Evolutionary conservation across 2,888 invertebrate species (phyloP).

Genomic region (Volucella inanis): DNA sequence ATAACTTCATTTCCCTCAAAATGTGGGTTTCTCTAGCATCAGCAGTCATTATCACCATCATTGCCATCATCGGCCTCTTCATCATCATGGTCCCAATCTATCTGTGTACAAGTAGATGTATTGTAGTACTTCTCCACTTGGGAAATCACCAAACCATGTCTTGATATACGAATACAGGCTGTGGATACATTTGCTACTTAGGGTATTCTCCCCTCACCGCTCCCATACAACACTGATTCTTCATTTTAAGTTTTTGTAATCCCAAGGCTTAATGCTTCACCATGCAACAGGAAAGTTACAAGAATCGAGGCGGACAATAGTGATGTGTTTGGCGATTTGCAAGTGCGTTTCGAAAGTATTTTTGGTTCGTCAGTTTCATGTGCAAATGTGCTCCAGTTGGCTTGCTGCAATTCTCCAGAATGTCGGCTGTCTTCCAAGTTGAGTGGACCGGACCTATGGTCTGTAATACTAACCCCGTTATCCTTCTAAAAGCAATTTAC

Average conservation of each 20-base stretch:
- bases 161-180: not conserved
- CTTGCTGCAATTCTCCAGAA: slow-evolving; percentile 24
- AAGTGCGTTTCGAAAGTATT: slow-evolving; percentile 62
- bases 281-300: slow-evolving; percentile 17
- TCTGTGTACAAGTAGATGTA: too few relatives aligned
- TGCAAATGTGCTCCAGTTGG: slow-evolving; percentile 32
- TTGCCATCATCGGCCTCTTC: slow-evolving; percentile 18
- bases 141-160: slow-evolving; percentile 63
- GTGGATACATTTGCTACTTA: slow-evolving; percentile 8
- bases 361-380: slow-evolving; percentile 43
- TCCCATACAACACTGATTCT: not conserved
- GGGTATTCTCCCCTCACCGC: not conserved
- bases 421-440: not conserved
- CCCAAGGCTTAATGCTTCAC: slow-evolving; percentile 11
- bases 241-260: slow-evolving; percentile 24
- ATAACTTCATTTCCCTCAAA: slow-evolving; percentile 42
- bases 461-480: not conserved
- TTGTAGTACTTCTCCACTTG: slow-evolving; percentile 10
- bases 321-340: slow-evolving; percentile 47
- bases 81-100: slow-evolving; percentile 29
- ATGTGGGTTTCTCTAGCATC: slow-evolving; percentile 55
- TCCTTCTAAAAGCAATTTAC: not conserved
- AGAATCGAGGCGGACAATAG: slow-evolving; percentile 10
- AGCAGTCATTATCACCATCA: slow-evolving; percentile 26
- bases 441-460: not conserved